Percentiles rank a stretch among this genome's conserved stretches.
These are phyloP conservation scores for Diplolepis rosae DNA, from an alignment of 2,888 invertebrate species.

Conservation along the genomic window DNA sequence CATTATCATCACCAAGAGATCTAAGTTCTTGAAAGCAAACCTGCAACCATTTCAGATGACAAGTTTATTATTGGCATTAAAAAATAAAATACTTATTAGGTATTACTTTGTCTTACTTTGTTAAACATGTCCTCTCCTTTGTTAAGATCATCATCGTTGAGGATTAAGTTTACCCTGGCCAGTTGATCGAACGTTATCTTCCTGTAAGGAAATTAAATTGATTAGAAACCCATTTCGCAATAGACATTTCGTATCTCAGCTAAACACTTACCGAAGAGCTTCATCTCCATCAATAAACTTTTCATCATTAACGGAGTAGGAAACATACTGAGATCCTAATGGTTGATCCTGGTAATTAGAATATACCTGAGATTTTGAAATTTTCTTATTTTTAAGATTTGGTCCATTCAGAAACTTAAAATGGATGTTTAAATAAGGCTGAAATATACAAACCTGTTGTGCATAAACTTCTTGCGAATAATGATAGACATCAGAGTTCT, in stretches of 20 bases:
- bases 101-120: conserved; percentile 71
- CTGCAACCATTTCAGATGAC: conserved; percentile 45
- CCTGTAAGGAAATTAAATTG: conserved; percentile 26
- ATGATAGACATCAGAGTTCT: conserved; percentile 41
- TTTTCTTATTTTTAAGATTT: conserved; percentile 16
- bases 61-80: too few species aligned
- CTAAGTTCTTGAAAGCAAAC: conserved; percentile 67
- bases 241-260: background rate
- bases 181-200: conserved; percentile 70
- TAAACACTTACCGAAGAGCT: conserved; percentile 74
- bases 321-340: conserved; percentile 78
- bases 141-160: conserved; percentile 74
- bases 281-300: conserved; percentile 79
- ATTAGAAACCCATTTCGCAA: background rate
- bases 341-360: conserved; percentile 79
- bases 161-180: conserved; percentile 72
- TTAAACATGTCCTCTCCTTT: conserved; percentile 78
- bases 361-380: conserved; percentile 20
- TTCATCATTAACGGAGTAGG: conserved; percentile 79
- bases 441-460: conserved; percentile 38
- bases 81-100: background rate
- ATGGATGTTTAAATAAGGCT: background rate
- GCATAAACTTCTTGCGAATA: conserved; percentile 37
- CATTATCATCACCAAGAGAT: conserved; percentile 61
- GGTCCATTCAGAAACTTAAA: background rate